Evolutionary conservation across 2,888 invertebrate genomes (phyloP).

Genomic region (Noctua janthina): DNA sequence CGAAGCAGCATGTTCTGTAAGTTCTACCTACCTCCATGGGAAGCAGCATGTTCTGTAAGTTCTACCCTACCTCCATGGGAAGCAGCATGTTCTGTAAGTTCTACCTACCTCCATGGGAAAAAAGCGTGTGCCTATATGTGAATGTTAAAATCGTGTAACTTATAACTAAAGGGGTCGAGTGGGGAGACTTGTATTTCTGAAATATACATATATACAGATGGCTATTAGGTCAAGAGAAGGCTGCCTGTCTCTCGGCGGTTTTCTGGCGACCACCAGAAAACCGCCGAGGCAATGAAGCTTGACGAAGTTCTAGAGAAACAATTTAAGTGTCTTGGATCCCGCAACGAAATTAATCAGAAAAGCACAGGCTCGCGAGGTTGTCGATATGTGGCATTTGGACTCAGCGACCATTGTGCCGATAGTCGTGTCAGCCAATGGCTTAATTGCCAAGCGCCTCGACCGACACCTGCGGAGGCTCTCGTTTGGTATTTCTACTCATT

Average conservation of each 20-base stretch:
- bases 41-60: neutral
- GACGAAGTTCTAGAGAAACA: too few species aligned
- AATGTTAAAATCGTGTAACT: neutral
- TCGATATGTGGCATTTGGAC: neutral
- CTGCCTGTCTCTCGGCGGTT: too few species aligned
- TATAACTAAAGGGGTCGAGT: neutral
- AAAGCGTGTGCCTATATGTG: neutral
- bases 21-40: neutral
- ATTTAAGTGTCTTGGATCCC: too few species aligned
- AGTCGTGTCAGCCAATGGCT: neutral
- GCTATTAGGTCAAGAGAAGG: slow-evolving; percentile 27
- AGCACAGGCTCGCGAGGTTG: neutral
- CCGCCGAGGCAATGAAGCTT: too few species aligned
- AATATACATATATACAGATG: slow-evolving; percentile 22
- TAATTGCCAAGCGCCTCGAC: neutral
- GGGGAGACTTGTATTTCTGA: slow-evolving; percentile 13
- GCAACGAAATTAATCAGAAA: too few species aligned
- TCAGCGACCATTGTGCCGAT: neutral
- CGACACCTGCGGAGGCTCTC: neutral
- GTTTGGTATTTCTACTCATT: neutral
- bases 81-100: neutral
- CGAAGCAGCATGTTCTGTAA: neutral
- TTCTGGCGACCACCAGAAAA: too few species aligned
- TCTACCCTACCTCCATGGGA: neutral
- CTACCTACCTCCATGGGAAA: neutral